Conservation (phyloP, 2,797 vertebrate genomes). For the Babyrousa celebensis region DNA sequence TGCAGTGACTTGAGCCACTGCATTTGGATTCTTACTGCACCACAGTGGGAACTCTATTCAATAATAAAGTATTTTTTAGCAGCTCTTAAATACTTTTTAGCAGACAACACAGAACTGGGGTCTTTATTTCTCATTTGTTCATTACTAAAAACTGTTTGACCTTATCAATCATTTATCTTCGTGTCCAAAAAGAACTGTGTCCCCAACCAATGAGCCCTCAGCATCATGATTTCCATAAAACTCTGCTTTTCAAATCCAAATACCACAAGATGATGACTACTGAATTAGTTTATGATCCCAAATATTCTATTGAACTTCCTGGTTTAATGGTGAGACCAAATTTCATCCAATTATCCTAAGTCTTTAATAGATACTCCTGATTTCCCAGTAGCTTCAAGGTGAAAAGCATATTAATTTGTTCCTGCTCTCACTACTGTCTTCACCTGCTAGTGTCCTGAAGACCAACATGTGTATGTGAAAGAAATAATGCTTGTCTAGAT, state of each 20-base stretch:
- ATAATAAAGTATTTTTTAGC: slow-evolving; percentile 93
- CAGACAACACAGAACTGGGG: slow-evolving; percentile 94
- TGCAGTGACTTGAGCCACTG: no score
- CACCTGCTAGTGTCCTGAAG: slow-evolving; percentile 95
- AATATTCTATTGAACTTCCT: slow-evolving; percentile 93
- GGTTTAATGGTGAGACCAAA: slow-evolving; percentile 96
- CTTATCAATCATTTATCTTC: slow-evolving; percentile 96
- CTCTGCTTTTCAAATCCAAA: slow-evolving; percentile 96
- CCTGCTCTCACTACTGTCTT: slow-evolving; percentile 95
- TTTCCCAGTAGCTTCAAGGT: slow-evolving; percentile 94
- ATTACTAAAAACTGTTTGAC: slow-evolving; percentile 96
- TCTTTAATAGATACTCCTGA: slow-evolving; percentile 95
- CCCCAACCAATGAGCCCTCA: slow-evolving; percentile 95
- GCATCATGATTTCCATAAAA: slow-evolving; percentile 97
- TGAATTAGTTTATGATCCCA: slow-evolving; percentile 95
- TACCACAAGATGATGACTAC: slow-evolving; percentile 96
- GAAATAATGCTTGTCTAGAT: slow-evolving; percentile 33
- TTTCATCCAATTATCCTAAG: slow-evolving; percentile 95
- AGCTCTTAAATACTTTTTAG: slow-evolving; percentile 94
- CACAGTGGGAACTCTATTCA: no score
- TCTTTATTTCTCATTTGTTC: slow-evolving; percentile 95
- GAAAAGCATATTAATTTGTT: slow-evolving; percentile 96
- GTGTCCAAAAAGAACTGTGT: slow-evolving; percentile 96
- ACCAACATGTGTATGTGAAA: slow-evolving; percentile 96
- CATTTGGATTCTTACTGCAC: no score